Evolutionary conservation across 2,113 vertebrate genomes (phyloP).

Genomic region (Macquaria australasica): DNA sequence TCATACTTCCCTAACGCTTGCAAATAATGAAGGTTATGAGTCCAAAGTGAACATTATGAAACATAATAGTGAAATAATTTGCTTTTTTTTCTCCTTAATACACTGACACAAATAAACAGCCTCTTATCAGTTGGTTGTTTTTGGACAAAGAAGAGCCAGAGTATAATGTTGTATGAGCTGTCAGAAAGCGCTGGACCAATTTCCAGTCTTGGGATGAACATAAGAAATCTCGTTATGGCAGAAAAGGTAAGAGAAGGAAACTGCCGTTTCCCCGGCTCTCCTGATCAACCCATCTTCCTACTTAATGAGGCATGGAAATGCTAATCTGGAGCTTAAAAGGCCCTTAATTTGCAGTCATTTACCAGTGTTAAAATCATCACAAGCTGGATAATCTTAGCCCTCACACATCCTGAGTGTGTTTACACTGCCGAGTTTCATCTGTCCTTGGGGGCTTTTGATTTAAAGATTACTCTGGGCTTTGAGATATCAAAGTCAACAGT

Average conservation of each 20-base stretch:
- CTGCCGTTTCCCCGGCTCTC: constrained; percentile 37
- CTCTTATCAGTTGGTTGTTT: neutral
- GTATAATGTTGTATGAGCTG: constrained; percentile 2
- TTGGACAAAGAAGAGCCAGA: neutral
- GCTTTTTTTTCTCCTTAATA: neutral
- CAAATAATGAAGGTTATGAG: constrained; percentile 42
- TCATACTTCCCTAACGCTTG: constrained; percentile 37
- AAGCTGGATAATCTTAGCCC: constrained; percentile 72
- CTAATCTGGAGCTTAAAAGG: constrained; percentile 78
- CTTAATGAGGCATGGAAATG: constrained; percentile 73
- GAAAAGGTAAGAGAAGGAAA: constrained; percentile 28
- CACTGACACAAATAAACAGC: neutral
- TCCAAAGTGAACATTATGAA: constrained; percentile 13
- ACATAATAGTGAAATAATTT: constrained; percentile 17
- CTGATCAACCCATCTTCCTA: constrained; percentile 66
- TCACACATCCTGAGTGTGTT: constrained; percentile 68
- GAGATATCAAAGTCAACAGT: constrained; percentile 77
- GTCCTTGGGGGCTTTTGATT: constrained; percentile 72
- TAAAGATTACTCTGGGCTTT: constrained; percentile 75
- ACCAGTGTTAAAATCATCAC: constrained; percentile 74
- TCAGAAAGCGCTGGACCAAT: constrained; percentile 10
- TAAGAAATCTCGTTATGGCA: constrained; percentile 20
- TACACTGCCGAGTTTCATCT: constrained; percentile 64
- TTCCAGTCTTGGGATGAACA: constrained; percentile 10
- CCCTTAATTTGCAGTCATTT: constrained; percentile 81